A percentile compares a stretch with the other conserved stretches of the same genome.
Evolutionary conservation across 2,113 vertebrate genomes (phyloP).

Genomic region (Ceyx cyanopectus): DNA sequence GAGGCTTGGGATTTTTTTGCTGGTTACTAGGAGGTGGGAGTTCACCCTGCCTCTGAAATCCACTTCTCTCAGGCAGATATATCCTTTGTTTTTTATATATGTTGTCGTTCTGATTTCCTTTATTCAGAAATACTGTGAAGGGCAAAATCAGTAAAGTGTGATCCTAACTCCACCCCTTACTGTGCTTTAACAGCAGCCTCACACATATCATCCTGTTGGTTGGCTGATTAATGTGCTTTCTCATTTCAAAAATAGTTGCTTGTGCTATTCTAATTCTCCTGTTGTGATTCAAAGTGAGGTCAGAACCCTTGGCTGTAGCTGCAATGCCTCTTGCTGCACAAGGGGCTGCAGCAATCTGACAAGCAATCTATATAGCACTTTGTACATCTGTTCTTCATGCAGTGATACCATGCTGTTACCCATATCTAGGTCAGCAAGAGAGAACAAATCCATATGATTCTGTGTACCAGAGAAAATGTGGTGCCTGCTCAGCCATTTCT

Average conservation of each 20-base stretch:
- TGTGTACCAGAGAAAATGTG: background rate
- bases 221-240: background rate
- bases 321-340: background rate
- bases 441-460: fast-evolving
- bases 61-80: background rate
- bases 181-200: background rate
- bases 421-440: fast-evolving
- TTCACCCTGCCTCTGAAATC: background rate
- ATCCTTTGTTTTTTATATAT: background rate
- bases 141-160: background rate
- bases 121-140: background rate
- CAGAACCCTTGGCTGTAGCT: background rate
- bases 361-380: background rate
- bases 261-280: background rate
- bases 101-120: background rate
- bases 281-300: background rate
- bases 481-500: background rate
- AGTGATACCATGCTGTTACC: background rate
- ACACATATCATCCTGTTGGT: background rate
- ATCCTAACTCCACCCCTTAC: background rate
- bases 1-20: background rate
- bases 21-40: background rate
- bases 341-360: background rate
- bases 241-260: background rate
- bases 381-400: background rate